Conservation (phyloP, 1,140 invertebrate genomes). For the Diplogasteroides magnus region DNA sequence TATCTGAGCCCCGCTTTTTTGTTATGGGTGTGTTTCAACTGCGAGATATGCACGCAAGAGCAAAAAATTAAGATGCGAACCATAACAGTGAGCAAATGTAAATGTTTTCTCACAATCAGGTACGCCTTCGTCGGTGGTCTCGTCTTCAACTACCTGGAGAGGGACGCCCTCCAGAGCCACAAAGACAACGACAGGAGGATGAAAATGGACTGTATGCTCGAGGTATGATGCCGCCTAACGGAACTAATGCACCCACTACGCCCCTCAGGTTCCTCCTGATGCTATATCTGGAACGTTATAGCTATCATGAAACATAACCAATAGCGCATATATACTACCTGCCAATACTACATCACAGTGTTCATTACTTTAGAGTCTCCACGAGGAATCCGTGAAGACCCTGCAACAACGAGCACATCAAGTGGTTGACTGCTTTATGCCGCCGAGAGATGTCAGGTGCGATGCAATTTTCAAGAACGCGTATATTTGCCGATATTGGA, state of each 20-base stretch:
- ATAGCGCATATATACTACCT: not conserved
- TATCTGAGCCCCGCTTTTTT: no score
- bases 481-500: no score
- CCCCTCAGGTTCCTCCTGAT: not conserved
- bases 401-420: constrained; percentile 2
- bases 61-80: no score
- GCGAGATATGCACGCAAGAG: no score
- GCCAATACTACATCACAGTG: not conserved
- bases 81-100: no score
- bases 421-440: no score
- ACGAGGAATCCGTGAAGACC: constrained; percentile 3
- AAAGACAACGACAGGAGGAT: constrained; percentile 21
- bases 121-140: constrained; percentile 49
- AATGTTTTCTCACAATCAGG: no score
- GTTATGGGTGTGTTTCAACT: no score
- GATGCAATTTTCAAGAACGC: no score
- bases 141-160: constrained; percentile 45
- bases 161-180: constrained; percentile 25
- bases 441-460: no score
- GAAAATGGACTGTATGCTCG: constrained; percentile 37
- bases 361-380: constrained; percentile 9
- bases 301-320: not conserved
- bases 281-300: not conserved
- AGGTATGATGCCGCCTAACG: constrained; percentile 21
- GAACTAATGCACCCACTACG: not conserved